Percentiles rank a stretch among this genome's conserved stretches.
phyloP scores from a whole-genome alignment of 2,113 vertebrate genomes.

The Neogale vison region DNA sequence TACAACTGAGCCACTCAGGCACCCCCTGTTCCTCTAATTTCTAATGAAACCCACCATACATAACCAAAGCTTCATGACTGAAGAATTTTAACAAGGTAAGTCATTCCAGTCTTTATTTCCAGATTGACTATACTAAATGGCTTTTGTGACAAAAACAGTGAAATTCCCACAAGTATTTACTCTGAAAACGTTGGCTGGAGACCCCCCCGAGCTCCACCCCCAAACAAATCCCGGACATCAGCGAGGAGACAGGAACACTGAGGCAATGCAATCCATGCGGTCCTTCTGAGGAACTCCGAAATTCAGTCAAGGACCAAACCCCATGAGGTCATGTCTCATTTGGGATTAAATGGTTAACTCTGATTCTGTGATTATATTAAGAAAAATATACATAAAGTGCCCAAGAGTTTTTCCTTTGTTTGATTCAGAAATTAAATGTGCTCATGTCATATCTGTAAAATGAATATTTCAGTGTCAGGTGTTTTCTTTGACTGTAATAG shows the following conservation, averaged over 20 bases:
- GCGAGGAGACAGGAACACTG: neutral
- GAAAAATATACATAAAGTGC: constrained; percentile 55
- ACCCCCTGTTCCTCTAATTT: neutral
- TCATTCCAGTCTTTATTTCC: constrained; percentile 40
- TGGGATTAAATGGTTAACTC: constrained; percentile 41
- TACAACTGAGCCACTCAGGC: too few species aligned
- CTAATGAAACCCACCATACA: neutral
- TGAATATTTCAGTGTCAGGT: neutral
- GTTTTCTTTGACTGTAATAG: neutral
- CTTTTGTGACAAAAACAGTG: constrained; percentile 23
- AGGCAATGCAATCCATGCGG: accelerated
- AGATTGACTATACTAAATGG: constrained; percentile 17
- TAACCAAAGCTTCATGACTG: neutral
- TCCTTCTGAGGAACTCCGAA: neutral
- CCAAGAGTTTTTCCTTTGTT: constrained; percentile 54
- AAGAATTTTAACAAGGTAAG: constrained; percentile 52
- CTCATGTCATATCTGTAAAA: neutral
- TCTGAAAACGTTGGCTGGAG: neutral
- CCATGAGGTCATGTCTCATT: constrained; percentile 65
- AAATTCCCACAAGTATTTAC: constrained; percentile 4
- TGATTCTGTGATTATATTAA: constrained; percentile 32
- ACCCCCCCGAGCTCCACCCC: neutral
- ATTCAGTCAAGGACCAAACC: constrained; percentile 12
- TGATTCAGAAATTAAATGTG: constrained; percentile 56
- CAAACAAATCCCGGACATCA: neutral